Evolutionary conservation across 1,140 invertebrate species (phyloP).

Genomic region (Megathymus violae): DNA sequence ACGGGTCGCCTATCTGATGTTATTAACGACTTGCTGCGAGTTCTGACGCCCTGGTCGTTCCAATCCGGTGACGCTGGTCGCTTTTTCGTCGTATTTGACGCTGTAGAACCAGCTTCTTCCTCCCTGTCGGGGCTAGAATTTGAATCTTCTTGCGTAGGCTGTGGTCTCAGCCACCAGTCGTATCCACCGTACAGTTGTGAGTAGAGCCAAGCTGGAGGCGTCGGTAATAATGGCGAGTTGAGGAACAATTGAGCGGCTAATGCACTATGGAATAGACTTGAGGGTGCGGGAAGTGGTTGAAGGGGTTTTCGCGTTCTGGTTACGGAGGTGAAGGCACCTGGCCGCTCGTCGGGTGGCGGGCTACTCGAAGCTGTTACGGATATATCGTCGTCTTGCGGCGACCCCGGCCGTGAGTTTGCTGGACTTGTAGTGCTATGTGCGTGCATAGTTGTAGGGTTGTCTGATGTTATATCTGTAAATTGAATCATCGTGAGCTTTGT

Average conservation of each 20-base stretch:
- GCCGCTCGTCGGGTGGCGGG: constrained; percentile 79
- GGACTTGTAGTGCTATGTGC: constrained; percentile 88
- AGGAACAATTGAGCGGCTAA: constrained; percentile 88
- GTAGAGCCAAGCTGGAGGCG: constrained; percentile 89
- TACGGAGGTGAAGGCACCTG: constrained; percentile 82
- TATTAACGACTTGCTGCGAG: constrained; percentile 77
- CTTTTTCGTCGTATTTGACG: constrained; percentile 78
- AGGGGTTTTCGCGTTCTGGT: constrained; percentile 74
- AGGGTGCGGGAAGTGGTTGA: constrained; percentile 75
- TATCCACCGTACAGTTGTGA: constrained; percentile 87
- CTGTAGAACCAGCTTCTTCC: constrained; percentile 66
- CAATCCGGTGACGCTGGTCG: constrained; percentile 74
- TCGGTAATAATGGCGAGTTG: constrained; percentile 88
- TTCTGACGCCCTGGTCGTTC: constrained; percentile 69
- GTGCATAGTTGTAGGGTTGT: constrained; percentile 74
- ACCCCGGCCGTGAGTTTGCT: constrained; percentile 79
- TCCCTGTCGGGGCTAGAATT: constrained; percentile 75
- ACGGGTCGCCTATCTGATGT: constrained; percentile 73
- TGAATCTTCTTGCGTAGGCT: constrained; percentile 72
- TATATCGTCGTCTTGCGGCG: constrained; percentile 86
- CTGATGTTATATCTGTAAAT: constrained; percentile 62
- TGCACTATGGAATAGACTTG: constrained; percentile 86
- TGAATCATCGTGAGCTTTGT: background rate
- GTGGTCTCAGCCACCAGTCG: constrained; percentile 86
- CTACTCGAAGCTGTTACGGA: constrained; percentile 87